A percentile compares a stretch with the other conserved stretches of the same genome.
phyloP scores from a whole-genome alignment of 53 echinoderm and acorn worm genomes.

The Echinarachnius parma region DNA sequence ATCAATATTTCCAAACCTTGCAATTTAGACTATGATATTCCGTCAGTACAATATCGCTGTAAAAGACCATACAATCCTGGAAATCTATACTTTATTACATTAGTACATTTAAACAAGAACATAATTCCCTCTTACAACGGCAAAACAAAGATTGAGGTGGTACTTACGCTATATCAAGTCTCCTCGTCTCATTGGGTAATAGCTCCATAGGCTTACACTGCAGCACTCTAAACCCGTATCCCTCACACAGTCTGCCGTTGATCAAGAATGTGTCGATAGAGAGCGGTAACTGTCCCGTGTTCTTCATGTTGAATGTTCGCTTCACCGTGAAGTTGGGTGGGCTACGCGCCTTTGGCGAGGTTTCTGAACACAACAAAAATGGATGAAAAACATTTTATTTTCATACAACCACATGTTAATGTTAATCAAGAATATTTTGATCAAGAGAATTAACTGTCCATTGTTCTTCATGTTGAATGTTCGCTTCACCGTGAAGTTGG shows the following conservation, averaged over 20 bases:
- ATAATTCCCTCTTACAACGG: no score
- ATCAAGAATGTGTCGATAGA: constrained; percentile 83
- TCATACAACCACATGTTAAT: constrained; percentile 81
- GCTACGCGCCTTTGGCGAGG: constrained; percentile 77
- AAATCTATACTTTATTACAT: no score
- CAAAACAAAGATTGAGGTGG: no score
- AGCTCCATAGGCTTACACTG: constrained; percentile 82
- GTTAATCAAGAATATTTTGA: constrained; percentile 85
- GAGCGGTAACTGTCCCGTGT: constrained; percentile 88
- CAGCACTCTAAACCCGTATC: constrained; percentile 87
- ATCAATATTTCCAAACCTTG: no score
- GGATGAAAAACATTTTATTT: no score
- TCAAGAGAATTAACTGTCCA: constrained; percentile 82
- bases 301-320: constrained; percentile 84
- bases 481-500: constrained; percentile 96
- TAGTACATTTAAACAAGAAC: no score
- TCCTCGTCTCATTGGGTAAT: constrained; percentile 79
- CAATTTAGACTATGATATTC: no score
- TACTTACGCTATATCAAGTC: constrained; percentile 98
- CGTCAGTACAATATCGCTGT: no score
- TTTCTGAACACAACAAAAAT: constrained; percentile 44
- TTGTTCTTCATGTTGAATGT: constrained; percentile 89
- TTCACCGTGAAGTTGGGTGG: constrained; percentile 99
- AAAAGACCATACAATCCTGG: no score
- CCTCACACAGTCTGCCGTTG: constrained; percentile 90